Evolutionary conservation across 2,113 vertebrate species (phyloP), one percentile per base, ranked within the genome.

Genomic region (Pteropus alecto): DNA sequence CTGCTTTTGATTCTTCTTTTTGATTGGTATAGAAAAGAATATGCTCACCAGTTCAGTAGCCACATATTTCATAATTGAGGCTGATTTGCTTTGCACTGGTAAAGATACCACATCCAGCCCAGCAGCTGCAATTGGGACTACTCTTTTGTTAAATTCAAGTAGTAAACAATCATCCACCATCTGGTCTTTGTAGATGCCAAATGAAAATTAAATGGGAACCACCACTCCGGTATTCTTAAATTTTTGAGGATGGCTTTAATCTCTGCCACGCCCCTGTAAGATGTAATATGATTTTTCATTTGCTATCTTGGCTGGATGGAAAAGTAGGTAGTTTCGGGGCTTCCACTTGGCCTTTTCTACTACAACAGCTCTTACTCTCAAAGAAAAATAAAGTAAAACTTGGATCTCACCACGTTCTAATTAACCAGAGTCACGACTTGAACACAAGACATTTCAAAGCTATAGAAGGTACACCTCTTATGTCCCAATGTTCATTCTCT

Each of bases 381-480:
- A 94, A 83, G 22, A 48, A 89, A 94, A 73, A 38, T 14, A n/a
- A 54, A 71, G 38, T 63, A 78, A 70, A 77, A 51, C n/a, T 38
- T 63, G 22, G 35, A 6, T 65, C 68, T 94, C 3, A 65, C 7
- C 19, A 48, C 8, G 7, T 67, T 51, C 51, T 18, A 74, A 33
- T 58, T 54, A 54, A 54, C 5, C 54, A 68, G 54, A 68, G 12
- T 65, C 33, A 58, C 21, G 22, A 61, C 83, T 77, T 46, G 46
- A 77, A 70, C 41, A 90, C 48, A 58, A 26, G 85, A 6, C 11
- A 35, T 63, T 65, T 71, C 41, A 22, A 38, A 21, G 3, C 13
- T 63, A 1, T 18, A 1, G 35, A 12, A 48, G 33, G 11, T 2
- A 13, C 12, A 14, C 1, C 10, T 61, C 74, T 79, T 9, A 3